A percentile compares a stretch with the other conserved stretches of the same genome.
Conservation (phyloP, 2,113 vertebrate genomes). For the Albula goreensis region DNA sequence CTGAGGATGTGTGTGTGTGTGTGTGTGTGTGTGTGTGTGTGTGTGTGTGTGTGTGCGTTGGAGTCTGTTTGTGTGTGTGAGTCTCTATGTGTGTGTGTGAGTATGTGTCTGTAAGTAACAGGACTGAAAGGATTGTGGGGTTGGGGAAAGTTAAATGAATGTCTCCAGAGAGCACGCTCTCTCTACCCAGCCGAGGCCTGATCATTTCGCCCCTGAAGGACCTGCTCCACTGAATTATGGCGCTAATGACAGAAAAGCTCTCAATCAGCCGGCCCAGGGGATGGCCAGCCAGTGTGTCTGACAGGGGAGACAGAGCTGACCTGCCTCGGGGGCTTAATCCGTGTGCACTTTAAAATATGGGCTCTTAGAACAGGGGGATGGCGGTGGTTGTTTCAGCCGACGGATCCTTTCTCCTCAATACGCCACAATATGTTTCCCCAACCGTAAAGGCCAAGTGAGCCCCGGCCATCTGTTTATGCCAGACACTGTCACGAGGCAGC, state of each 20-base stretch:
- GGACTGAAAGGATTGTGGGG: not conserved
- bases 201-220: not conserved
- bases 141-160: not conserved
- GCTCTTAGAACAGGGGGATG: not conserved
- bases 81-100: not conserved
- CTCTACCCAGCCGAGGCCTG: not conserved
- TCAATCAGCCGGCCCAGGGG: not conserved
- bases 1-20: not conserved
- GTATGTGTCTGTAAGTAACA: not conserved
- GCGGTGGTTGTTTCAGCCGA: not conserved
- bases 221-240: not conserved
- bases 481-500: not conserved
- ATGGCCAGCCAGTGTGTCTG: not conserved
- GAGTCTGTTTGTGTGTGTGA: not conserved
- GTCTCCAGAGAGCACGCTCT: not conserved
- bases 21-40: not conserved
- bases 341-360: constrained; percentile 1
- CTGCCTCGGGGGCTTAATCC: not conserved
- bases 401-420: not conserved
- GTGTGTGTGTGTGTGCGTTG: not conserved
- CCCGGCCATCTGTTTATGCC: not conserved
- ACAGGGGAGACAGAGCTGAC: not conserved
- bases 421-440: not conserved
- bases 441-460: not conserved
- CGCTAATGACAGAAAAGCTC: constrained; percentile 5